A percentile compares a stretch with the other conserved stretches of the same genome.
These are phyloP conservation scores for Chiloscyllium plagiosum DNA, from an alignment of 2,113 vertebrate species.

Conservation along the genomic window DNA sequence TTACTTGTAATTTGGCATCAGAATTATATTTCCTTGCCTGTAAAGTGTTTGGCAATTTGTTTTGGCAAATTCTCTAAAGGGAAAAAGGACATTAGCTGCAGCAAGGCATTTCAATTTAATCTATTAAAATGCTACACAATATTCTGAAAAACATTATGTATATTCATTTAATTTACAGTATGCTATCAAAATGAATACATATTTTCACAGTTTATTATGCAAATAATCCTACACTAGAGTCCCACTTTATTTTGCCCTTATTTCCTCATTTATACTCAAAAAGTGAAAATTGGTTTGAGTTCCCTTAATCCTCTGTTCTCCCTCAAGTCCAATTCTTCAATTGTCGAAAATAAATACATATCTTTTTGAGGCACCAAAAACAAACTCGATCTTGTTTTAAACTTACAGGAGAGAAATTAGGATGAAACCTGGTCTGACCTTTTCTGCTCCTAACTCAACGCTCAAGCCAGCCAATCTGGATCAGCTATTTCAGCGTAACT, in stretches of 20 bases:
- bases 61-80: slow-evolving; percentile 53
- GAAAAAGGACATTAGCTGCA: not conserved
- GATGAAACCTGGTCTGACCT: not conserved
- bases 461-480: not conserved
- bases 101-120: not conserved
- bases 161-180: not conserved
- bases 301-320: not conserved
- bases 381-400: not conserved
- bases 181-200: not conserved
- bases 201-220: not conserved
- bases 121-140: not conserved
- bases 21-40: no score
- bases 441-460: not conserved
- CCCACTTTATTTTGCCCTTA: not conserved
- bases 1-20: not conserved
- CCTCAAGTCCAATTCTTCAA: not conserved
- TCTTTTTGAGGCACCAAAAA: not conserved
- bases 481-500: not conserved
- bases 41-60: slow-evolving; percentile 53
- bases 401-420: no score
- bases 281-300: not conserved
- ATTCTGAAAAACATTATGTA: not conserved
- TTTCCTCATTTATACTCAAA: not conserved
- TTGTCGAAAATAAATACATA: not conserved
- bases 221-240: no score